Percentiles rank a stretch among this genome's conserved stretches.
These are phyloP conservation scores for Osmerus eperlanus DNA, from an alignment of 2,113 vertebrate genomes.

Conservation along the genomic window DNA sequence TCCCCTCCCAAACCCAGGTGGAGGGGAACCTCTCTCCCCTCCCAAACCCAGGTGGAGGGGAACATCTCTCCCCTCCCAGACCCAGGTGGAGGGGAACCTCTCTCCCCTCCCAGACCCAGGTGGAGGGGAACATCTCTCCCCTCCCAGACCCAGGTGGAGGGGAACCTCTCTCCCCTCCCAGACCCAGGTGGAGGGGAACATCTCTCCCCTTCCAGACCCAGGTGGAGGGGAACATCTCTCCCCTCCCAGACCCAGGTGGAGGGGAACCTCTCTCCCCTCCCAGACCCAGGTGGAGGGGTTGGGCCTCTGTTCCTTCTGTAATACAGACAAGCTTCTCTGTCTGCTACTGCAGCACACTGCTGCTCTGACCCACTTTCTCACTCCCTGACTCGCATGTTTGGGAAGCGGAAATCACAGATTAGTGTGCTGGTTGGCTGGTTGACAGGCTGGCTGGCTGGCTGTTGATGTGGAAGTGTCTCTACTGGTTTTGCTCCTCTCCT, in stretches of 20 bases:
- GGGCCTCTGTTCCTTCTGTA: constrained; percentile 3
- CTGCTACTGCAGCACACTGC: constrained; percentile 44
- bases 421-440: no score
- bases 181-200: constrained; percentile 6
- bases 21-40: no score
- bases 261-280: constrained; percentile 28
- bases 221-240: no score
- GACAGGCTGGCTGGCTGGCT: constrained; percentile 19
- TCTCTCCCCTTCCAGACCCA: no score
- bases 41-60: no score
- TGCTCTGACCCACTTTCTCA: constrained; percentile 67
- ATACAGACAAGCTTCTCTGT: constrained; percentile 1
- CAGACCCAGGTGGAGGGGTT: constrained; percentile 19
- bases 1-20: not conserved
- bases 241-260: no score
- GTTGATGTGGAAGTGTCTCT: constrained; percentile 57
- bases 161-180: constrained; percentile 29
- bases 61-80: no score
- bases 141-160: no score
- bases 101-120: not conserved
- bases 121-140: no score
- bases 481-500: constrained; percentile 30
- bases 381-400: not conserved
- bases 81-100: not conserved
- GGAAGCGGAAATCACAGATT: no score